phyloP scores from a whole-genome alignment of 2,888 invertebrate genomes.

The Sylvicola cinctus region DNA sequence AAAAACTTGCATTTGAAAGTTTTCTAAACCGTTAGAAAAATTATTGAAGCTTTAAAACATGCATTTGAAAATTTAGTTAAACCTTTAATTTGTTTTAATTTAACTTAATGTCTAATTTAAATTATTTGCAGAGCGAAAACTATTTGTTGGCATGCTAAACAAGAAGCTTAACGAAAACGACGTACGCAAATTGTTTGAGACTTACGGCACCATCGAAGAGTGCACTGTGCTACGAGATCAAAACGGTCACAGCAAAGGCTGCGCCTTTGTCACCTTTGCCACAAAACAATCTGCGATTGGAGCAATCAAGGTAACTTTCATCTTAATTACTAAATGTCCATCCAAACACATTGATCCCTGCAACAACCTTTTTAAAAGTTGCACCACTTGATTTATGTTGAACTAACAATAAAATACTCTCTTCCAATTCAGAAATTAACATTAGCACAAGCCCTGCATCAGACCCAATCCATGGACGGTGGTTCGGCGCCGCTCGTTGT shows the following conservation, averaged over 20 bases:
- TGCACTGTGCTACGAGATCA: constrained; percentile 93
- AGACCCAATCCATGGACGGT: constrained; percentile 98
- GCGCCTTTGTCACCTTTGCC: constrained; percentile 97
- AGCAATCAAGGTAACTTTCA: constrained; percentile 64
- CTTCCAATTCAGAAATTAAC: too few relatives aligned
- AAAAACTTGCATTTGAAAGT: too few relatives aligned
- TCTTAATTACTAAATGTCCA: not conserved
- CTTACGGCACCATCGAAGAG: constrained; percentile 93
- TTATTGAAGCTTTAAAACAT: too few relatives aligned
- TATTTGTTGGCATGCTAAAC: constrained; percentile 97
- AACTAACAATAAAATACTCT: not conserved
- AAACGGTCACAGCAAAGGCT: constrained; percentile 91
- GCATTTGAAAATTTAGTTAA: too few relatives aligned
- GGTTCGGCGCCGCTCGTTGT: constrained; percentile 96
- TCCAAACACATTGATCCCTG: not conserved
- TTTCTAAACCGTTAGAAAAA: too few relatives aligned
- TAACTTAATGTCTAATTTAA: not conserved
- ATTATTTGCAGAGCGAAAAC: constrained; percentile 62
- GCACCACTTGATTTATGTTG: not conserved
- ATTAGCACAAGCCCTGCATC: constrained; percentile 71
- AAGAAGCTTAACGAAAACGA: constrained; percentile 91
- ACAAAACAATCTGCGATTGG: constrained; percentile 93
- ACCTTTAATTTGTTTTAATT: too few relatives aligned
- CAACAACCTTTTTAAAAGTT: not conserved
- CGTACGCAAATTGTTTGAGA: constrained; percentile 77